Evolutionary conservation across 2,888 invertebrate genomes (phyloP), one percentile per base, ranked within the genome.

Genomic region (Drosophila tanythrix): DNA sequence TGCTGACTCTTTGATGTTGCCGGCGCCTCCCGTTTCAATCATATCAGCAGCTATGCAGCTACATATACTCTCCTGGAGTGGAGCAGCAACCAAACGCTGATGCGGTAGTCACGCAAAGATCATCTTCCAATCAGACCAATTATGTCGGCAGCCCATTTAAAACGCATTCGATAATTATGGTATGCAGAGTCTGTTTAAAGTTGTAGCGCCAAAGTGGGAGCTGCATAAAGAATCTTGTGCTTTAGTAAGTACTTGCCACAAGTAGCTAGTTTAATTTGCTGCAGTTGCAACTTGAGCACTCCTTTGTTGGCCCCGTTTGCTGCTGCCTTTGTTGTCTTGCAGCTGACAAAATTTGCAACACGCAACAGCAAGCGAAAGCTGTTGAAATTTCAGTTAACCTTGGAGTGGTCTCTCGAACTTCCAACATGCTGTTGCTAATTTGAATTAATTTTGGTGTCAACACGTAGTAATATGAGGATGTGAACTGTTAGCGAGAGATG

Each of bases 391-490:
- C 75, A 72, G 77, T 78, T 80, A 80, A 78, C 79, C 79, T 79
- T 79, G 79, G 50, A 40, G 38, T 59, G 74, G 56, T 56, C 50
- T 81, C 60, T 25, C 38, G 36, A 46, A 74, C 61, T 78, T 68
- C 50, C 70, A 79, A 70, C 75, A 65, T 59, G 50, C 38, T 74
- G 57, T 69, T 65, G 73, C 83, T 88, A 86, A 89, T 86, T 86
- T 86, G 81, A 88, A 89, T 86, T 86, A 86, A 86, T 86, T 86
- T 86, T 86, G 83, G 85, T 86, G 85, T 86, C 85, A 86, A 89
- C 85, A 86, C 85, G 70, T 86, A 68, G 71, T 85, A 80, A 85
- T 80, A 82, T 70, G 67, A 81, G 84, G 79, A 79, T 89, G 89
- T 79, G 79, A 87, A 84, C 70, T 74, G 88, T 82, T 83, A 74